Base-by-base conservation (phyloP, 2,113 vertebrate species). In the Antechinus stuartii region DNA sequence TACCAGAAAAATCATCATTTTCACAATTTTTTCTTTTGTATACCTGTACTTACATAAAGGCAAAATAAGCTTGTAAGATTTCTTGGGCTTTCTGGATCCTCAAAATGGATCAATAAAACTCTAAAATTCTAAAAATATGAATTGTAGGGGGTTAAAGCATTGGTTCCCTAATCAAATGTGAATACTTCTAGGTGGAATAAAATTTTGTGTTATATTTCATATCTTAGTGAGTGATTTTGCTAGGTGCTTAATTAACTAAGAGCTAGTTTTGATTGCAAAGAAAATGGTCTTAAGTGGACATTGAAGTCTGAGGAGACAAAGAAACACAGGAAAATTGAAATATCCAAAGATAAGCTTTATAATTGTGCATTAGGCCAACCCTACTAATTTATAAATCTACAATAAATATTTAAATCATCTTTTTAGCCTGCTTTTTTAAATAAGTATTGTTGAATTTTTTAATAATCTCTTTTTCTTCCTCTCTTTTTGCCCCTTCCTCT, bases 1-100 rank as follows among this genome's bases (percentile, higher is more conserved):
- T 84, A 23, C 22, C 50, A 94, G 89, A n/a, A 68, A 91, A 93
- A 92, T 96, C 96, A 92, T 95, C 2, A 23, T 84, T 84, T 26
- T 84, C 68, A 42, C 35, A 84, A 30, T 61, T 91, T 90, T 7
- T 68, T 26, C 27, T 7, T 49, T 49, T 91, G 0, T 6, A 0
- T 8, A 90, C n/a, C 56, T 23, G 9, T 1, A 53, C 0, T 19
- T 30, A 9, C 0, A n/a, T 11, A 1, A 25, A 22, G 3, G 0
- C 22, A 5, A 3, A 23, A 11, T 46, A 25, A 50, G 9, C 55
- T 0, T 1, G 2, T 0, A 26, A n/a, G 35, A 42, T 25, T 6
- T 0, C 22, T 16, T 25, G 10, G 53, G 46, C 35, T 42, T 12
- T 11, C 54, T 54, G 16, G 2, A 35, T 24, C 93, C 27, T 0